Conservation (phyloP, 2,888 invertebrate genomes). For the Sinhomidia bicolor region DNA sequence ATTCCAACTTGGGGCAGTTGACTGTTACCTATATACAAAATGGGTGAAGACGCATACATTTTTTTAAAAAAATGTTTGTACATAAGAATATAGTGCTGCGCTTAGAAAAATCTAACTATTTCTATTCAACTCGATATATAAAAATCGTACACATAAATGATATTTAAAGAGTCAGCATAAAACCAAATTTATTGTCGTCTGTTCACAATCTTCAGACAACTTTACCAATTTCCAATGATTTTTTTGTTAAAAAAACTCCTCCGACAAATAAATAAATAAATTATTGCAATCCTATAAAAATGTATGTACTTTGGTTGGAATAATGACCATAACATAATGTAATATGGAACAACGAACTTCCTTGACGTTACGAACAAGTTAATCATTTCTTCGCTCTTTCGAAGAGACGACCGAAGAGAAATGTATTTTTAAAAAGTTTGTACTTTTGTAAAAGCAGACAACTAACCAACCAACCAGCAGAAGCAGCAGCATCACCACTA, state of each 20-base stretch:
- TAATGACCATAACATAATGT: conserved; percentile 5
- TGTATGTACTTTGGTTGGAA: background rate
- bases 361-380: conserved; percentile 57
- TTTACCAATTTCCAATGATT: conserved; percentile 35
- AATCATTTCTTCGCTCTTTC: conserved; percentile 26
- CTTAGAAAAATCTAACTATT: too few relatives aligned
- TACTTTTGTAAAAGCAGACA: background rate
- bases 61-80: too few relatives aligned
- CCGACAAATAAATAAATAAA: conserved; percentile 12
- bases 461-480: background rate
- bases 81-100: too few relatives aligned
- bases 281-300: conserved; percentile 25
- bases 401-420: background rate
- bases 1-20: background rate
- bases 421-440: background rate
- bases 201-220: background rate
- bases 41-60: background rate
- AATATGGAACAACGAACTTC: conserved; percentile 70
- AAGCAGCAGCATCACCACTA: too few relatives aligned
- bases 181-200: background rate
- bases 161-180: background rate
- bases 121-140: too few relatives aligned
- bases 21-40: background rate
- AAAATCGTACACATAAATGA: background rate
- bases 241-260: background rate